Evolutionary conservation across 2,888 invertebrate genomes (phyloP).

Genomic region (Pyrgus malvae): DNA sequence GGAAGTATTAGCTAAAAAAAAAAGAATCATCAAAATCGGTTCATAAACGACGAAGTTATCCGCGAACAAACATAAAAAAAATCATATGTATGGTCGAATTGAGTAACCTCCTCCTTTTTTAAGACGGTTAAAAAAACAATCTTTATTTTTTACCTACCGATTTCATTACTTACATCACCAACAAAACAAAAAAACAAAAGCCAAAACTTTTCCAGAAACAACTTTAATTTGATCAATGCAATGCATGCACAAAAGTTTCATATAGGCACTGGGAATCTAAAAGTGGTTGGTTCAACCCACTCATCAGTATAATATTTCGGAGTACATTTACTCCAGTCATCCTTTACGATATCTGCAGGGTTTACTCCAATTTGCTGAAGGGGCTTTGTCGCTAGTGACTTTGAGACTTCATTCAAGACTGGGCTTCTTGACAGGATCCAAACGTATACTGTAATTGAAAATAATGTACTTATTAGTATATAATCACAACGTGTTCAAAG

Average conservation of each 20-base stretch:
- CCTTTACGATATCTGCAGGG: constrained; percentile 45
- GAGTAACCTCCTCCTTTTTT: no score
- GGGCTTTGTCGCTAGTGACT: constrained; percentile 55
- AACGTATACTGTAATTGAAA: constrained; percentile 59
- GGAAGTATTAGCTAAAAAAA: no score
- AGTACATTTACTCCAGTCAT: constrained; percentile 50
- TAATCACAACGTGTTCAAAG: no score
- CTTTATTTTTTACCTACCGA: no score
- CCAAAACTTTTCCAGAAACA: not conserved
- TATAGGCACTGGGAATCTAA: constrained; percentile 58
- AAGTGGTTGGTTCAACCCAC: constrained; percentile 53
- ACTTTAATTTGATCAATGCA: not conserved
- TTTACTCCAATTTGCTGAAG: constrained; percentile 49
- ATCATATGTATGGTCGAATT: no score
- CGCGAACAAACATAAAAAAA: no score
- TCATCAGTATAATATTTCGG: constrained; percentile 61
- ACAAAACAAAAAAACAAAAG: not conserved
- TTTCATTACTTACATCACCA: no score
- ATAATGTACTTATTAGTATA: not conserved
- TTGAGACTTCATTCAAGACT: constrained; percentile 59
- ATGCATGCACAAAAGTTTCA: constrained; percentile 32
- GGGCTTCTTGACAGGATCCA: constrained; percentile 64
- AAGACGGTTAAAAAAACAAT: no score
- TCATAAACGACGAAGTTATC: no score
- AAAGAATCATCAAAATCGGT: no score